Conservation (phyloP, 2,113 vertebrate species). For the Dromiciops gliroides region DNA sequence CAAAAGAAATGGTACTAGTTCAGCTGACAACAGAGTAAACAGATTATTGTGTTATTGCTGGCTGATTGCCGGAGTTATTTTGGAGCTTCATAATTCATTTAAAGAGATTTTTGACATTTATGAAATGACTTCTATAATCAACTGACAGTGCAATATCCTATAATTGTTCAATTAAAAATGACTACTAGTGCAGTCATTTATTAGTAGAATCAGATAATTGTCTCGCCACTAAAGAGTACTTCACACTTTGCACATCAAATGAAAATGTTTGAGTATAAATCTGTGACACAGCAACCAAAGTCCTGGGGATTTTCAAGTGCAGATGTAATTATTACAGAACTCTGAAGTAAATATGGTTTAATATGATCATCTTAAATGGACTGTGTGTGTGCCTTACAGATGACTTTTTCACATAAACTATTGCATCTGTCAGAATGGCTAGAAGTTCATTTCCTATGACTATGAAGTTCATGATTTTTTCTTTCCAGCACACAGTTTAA, state of each 20-base stretch:
- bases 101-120: slow-evolving; percentile 98
- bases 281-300: slow-evolving; percentile 84
- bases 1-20: slow-evolving; percentile 78
- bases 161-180: slow-evolving; percentile 98
- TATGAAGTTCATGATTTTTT: slow-evolving; percentile 52
- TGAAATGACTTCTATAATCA: slow-evolving; percentile 91
- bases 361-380: slow-evolving; percentile 83
- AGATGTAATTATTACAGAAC: slow-evolving; percentile 86
- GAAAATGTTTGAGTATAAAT: slow-evolving; percentile 89
- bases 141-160: slow-evolving; percentile 90
- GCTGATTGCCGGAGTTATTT: slow-evolving; percentile 90
- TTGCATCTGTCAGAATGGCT: slow-evolving; percentile 69
- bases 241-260: slow-evolving; percentile 89
- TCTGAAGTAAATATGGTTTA: slow-evolving; percentile 86
- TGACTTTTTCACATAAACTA: slow-evolving; percentile 69
- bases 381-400: slow-evolving; percentile 76
- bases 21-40: slow-evolving; percentile 88
- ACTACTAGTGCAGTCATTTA: slow-evolving; percentile 93
- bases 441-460: slow-evolving; percentile 53
- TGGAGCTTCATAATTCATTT: slow-evolving; percentile 93
- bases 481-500: slow-evolving; percentile 58
- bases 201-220: slow-evolving; percentile 94
- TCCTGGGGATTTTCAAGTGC: slow-evolving; percentile 86
- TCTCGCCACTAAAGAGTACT: slow-evolving; percentile 91
- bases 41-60: slow-evolving; percentile 90